Base-by-base conservation (phyloP, 1,140 invertebrate genomes). In the Stegodyphus dumicola region DNA sequence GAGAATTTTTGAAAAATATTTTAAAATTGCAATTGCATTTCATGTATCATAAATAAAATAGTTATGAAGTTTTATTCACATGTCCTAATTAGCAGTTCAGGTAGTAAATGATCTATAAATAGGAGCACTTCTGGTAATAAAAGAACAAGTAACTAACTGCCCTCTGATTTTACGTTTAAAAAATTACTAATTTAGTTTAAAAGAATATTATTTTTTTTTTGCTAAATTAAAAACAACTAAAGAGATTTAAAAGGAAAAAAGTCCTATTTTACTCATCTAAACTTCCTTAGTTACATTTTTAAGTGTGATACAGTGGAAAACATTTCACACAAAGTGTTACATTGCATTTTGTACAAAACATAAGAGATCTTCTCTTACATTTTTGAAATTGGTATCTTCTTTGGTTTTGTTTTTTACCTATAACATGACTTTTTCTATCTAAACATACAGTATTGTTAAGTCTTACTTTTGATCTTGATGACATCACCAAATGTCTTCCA, bases 381-480 rank as follows among this genome's bases (percentile, higher is more conserved):
- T 76, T 76, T 76, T 76, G 53, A 13, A 76, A 52, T 60, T 76
- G 74, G 15, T 53, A 76, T 60, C 74, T 3, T 18, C 74, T 77
- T 77, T 76, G 56, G 54, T 18, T 77, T 33, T 77, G 0, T 18
- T 2, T 15, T 67, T 67, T 67, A n/a, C 65, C 65, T 67, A 67
- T 67, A 18, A 67, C 13, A 67, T 67, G 65, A 6, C 6, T 2
- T 67, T 67, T 67, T 18, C 6, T 67, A 67, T 67, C 65, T 67
- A 67, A 67, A 67, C 17, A 6, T 7, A 6, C 11, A 17, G 65
- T 5, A n/a, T 67, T n/a, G n/a, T 6, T 67, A 67, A 1, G 1
- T 33, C 1, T 67, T 2, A 67, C 2, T 13, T 67, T 13, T 17
- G 2, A 2, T 67, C 65, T 67, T 6, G 65, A 67, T 67, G 65